phyloP scores from a whole-genome alignment of 2,113 vertebrate genomes.

The Galbula dea region DNA sequence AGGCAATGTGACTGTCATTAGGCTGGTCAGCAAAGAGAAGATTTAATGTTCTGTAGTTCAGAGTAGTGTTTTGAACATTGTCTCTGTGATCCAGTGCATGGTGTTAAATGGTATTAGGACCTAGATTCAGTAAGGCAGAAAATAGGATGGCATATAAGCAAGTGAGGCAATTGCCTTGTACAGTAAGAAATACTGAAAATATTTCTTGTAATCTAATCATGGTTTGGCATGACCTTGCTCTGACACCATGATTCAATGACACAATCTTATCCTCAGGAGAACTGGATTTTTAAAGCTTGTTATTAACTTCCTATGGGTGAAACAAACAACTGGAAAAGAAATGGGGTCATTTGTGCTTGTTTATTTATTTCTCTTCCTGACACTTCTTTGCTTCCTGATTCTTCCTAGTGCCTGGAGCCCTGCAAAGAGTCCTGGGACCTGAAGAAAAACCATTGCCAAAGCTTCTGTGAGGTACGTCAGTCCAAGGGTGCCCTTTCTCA shows the following conservation, averaged over 20 bases:
- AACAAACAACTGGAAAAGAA: conserved; percentile 4
- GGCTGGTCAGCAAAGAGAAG: not conserved
- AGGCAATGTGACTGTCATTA: not conserved
- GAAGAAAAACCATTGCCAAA: conserved; percentile 89
- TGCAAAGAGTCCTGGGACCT: conserved; percentile 93
- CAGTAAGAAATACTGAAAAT: not conserved
- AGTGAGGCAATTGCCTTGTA: not conserved
- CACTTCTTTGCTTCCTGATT: not conserved
- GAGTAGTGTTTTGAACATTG: not conserved
- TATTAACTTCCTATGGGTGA: not conserved
- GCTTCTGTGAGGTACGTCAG: conserved; percentile 90
- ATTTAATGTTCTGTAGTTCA: not conserved
- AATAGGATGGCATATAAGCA: not conserved
- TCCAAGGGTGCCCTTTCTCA: conserved; percentile 30
- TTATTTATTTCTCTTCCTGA: not conserved
- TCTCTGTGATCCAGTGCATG: not conserved
- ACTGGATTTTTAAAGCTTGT: not conserved
- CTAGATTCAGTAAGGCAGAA: not conserved
- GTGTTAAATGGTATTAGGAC: not conserved
- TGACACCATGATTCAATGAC: conserved; percentile 11
- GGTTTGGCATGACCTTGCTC: not conserved
- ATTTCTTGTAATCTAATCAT: not conserved
- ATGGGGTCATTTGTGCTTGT: not conserved
- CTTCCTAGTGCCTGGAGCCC: conserved; percentile 92
- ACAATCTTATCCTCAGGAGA: conserved; percentile 16